These are phyloP conservation scores for Rallus limicola DNA, from an alignment of 2,113 vertebrate species.

Conservation along the genomic window DNA sequence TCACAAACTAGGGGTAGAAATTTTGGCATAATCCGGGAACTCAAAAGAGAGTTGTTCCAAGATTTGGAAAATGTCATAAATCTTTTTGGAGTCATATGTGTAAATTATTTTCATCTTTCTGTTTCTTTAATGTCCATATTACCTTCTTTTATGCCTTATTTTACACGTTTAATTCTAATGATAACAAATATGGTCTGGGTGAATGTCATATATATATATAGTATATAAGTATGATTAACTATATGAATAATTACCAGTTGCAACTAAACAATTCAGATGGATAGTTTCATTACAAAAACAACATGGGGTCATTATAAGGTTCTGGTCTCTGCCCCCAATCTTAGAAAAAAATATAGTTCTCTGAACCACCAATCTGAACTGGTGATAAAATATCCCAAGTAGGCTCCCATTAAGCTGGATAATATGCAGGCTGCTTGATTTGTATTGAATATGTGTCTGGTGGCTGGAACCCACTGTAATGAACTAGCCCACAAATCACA, in stretches of 20 bases:
- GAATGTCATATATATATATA: background rate
- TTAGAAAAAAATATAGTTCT: constrained; percentile 81
- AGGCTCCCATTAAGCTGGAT: constrained; percentile 89
- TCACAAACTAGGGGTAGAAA: background rate
- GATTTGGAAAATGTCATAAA: background rate
- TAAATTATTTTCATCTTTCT: background rate
- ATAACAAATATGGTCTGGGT: background rate
- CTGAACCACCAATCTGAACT: constrained; percentile 80
- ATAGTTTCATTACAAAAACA: constrained; percentile 77
- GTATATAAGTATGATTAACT: constrained; percentile 68
- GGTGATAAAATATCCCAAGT: constrained; percentile 92
- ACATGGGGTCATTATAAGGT: constrained; percentile 76
- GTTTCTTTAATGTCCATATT: background rate
- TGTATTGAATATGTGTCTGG: constrained; percentile 97
- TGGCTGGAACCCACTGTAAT: constrained; percentile 91
- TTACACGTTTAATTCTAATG: constrained; percentile 11
- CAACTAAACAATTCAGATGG: constrained; percentile 80
- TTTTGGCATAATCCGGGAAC: background rate
- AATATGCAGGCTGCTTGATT: constrained; percentile 94
- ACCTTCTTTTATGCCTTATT: constrained; percentile 17
- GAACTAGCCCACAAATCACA: constrained; percentile 98
- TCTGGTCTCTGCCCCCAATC: constrained; percentile 75
- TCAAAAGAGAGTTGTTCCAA: background rate
- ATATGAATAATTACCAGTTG: constrained; percentile 69
- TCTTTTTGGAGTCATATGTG: background rate